Evolutionary conservation across 1,140 invertebrate species (phyloP), one percentile per base, ranked within the genome.

Genomic region (Trachymyrmex cornetzi): DNA sequence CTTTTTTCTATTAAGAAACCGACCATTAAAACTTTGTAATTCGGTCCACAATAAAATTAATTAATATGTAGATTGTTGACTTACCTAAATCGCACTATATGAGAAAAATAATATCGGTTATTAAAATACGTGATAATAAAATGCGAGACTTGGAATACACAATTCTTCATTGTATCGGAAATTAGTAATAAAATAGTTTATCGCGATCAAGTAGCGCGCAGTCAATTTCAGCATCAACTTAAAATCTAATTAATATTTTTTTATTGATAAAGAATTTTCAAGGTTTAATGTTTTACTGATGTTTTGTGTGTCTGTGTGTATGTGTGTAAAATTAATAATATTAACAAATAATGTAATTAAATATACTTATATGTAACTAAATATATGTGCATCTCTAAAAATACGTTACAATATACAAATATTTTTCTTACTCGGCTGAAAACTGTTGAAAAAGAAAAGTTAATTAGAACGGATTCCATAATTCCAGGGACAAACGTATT

Each of bases 401-500:
- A 44, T 24, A 24, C 6, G n/a, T 1, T 61, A 72, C 38, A 44
- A 44, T 27, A 61, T 57, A 77, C 50, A 34, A 19, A 30, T 30
- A 57, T 38, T n/a, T 64, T 77, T 27, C 34, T n/a, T 12, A 64
- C 2, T 30, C 1, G 6, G 16, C 59, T 30, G 24, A 81, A 67
- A 80, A n/a, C 9, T 34, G 16, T 53, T 82, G 38, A 72, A 74
- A 61, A 82, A 44, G 30, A 22, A 57, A 24, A 44, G 2, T n/a
- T 38, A n/a, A 71, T 71, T 6, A 19, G 9, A 44, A 38, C 12
- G 16, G 66, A 81, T 81, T 27, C 30, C 79, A 71, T 57, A 67
- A 81, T 72, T 81, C 79, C 44, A n/a, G 57, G 27, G 30, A 74
- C 55, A 30, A 44, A 12, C 12, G 14, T n/a, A 38, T 11, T 80